Base-by-base conservation (phyloP, 2,888 invertebrate genomes). In the Melikaiella ostensackeni region DNA sequence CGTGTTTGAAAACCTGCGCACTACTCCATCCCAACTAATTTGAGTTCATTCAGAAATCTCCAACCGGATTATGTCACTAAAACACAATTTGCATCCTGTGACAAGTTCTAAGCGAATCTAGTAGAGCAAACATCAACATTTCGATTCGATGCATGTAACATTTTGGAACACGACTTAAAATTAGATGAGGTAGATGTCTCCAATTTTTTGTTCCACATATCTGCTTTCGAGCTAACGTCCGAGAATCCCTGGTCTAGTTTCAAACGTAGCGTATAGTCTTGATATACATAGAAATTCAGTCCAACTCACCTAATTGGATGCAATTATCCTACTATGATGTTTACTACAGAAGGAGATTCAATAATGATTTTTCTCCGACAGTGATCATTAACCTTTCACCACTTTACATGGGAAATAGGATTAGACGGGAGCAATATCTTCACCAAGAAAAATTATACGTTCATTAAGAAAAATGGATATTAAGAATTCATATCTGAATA, bases 201-300 rank as follows among this genome's bases (percentile, higher is more conserved):
- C 1, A 27, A 62, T 62, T 64, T 64, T 42, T 42, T 35, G 24
- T 66, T 42, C 42, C 8, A 66, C 24, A 66, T 66, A 55, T 21
- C 3, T 66, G 42, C 38, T 46, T 27, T 66, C 46, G 9, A 30
- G 42, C 19, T 30, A 70, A 70, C 24, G 27, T 70, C 27, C 30
- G 30, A 70, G 30, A 30, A 50, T 50, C 50, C 70, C 50, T 70
- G 70, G n/a, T 70, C 70, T 70, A 50, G 70, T 50, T 70, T 70
- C 70, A 30, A n/a, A 27, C 24, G 66, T 13, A 27, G 19, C 27
- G 19, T 70, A 35, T 35, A n/a, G n/a, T 50, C n/a, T 11, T 50
- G n/a, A n/a, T n/a, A n/a, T n/a, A n/a, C n/a, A n/a, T 50, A 21
- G 50, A 55, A 70, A 70, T n/a, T n/a, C 21, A 35, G 21, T 21